Base-by-base conservation (phyloP, 2,113 vertebrate genomes). In the Neogobius melanostomus region DNA sequence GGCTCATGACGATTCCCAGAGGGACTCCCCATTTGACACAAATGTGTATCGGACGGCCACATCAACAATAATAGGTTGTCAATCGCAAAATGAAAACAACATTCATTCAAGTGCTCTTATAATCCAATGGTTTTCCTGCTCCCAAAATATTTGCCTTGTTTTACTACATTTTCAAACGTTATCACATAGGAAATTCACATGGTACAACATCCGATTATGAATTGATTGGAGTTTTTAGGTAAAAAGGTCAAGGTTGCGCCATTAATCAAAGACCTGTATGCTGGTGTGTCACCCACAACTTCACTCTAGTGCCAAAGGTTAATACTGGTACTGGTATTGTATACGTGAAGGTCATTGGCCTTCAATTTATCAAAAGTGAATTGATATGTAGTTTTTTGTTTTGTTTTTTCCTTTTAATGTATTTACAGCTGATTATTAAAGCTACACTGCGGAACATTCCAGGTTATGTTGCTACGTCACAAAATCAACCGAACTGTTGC, bases 21-120 rank as follows among this genome's bases (percentile, higher is more conserved):
- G 15, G 59, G 42, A n/a, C 11, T 10, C 44, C 59, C 42, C 43
- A 61, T 61, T 44, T 45, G 42, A 61, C 59, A 61, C 59, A 61
- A 61, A 61, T 42, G 7, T 43, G 7, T 14, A 36, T 57, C 14
- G 28, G 56, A 59, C 28, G 6, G 28, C 14, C 42, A 0, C 59
- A 44, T 61, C 42, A 42, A 45, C 59, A 61, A 43, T 44, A 16
- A 44, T 61, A 36, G 12, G 1, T 61, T 61, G 45, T 45, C 59
- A 61, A n/a, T 45, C 5, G 2, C 6, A 45, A 15, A 61, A 16
- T 44, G 15, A 61, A 61, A 60, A 61, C 17, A 12, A 57, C 14
- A 12, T 42, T 6, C 12, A 42, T 60, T 12, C 57, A 61, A 42
- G 42, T 6, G 15, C 15, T 45, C 28, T 4, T 36, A 5, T 2